Evolutionary conservation across 2,113 vertebrate genomes (phyloP), one percentile per base, ranked within the genome.

Genomic region (Bothrops jararaca): DNA sequence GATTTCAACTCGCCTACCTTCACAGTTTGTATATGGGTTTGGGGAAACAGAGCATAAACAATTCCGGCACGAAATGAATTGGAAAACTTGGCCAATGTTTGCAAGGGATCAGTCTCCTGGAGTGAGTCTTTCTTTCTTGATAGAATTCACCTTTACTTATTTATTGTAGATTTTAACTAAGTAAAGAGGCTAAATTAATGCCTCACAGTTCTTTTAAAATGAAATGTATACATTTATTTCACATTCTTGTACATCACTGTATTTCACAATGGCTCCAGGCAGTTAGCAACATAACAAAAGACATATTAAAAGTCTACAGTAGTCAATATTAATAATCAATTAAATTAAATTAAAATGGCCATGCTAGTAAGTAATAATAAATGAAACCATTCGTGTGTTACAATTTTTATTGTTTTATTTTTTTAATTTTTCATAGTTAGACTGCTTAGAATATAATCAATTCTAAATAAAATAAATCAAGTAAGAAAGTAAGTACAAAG

Each of bases 1-100:
- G 97, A 98, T 99, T 96, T 98, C 99, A 60, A 99, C 98, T 48
- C 97, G 92, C 3, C 94, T 99, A 85, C 91, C 99, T 1, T 98
- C 99, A 1, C 34, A 97, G n/a, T 98, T 97, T 54, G 69, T 99
- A 29, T 99, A 98, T 85, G 99, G 99, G 1, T 98, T 99, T 91
- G 99, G 99, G 7, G 99, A 99, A 97, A 95, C 57, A 0, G 98
- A 99, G 91, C 98, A 99, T 50, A 69, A 26, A 42, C 93, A 91
- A 0, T 99, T 97, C 93, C 98, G 92, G 0, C 91, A 34, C 10
- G 87, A 98, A 91, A 95, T 98, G 69, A 95, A 97, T 95, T 98
- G 97, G 97, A 5, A 96, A 6, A 97, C 97, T 1, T 98, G 97
- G 96, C 97, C 98, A 23, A 97, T 97, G 94, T 98, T 98, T 93